Percentiles rank a stretch among this genome's conserved stretches.
phyloP scores from a whole-genome alignment of 2,888 invertebrate species.

The Cremastinae sp. region DNA sequence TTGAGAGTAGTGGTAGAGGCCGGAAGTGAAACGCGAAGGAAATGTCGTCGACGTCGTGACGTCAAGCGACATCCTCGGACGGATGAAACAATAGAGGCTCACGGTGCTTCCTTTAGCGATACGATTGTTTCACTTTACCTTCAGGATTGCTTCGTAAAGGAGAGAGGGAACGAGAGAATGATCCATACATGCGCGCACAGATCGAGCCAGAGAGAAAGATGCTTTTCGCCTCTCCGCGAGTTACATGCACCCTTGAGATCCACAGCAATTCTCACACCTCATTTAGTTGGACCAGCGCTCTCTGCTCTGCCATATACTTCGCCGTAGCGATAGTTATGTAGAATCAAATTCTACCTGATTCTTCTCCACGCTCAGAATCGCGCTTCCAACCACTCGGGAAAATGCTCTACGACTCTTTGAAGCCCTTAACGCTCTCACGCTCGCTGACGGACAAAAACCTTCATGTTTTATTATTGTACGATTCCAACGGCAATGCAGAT shows the following conservation, averaged over 20 bases:
- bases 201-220: conserved; percentile 3
- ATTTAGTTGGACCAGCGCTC: conserved; percentile 19
- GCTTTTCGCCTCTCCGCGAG: conserved; percentile 13
- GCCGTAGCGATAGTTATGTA: conserved; percentile 5
- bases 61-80: conserved; percentile 72
- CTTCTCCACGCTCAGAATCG: conserved; percentile 8
- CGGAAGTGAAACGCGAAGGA: conserved; percentile 72
- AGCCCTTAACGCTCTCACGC: conserved; percentile 1
- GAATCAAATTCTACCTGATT: conserved; percentile 40
- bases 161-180: conserved; percentile 2
- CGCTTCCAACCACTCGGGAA: conserved; percentile 4
- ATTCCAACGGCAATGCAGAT: too few species aligned
- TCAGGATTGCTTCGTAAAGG: conserved; percentile 31
- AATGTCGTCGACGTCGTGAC: conserved; percentile 74
- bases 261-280: conserved; percentile 31
- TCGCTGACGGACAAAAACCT: neutral
- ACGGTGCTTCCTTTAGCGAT: conserved; percentile 77
- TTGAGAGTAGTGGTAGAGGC: conserved; percentile 31
- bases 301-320: conserved; percentile 5
- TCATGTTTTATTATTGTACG: too few species aligned
- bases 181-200: neutral
- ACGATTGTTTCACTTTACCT: conserved; percentile 70
- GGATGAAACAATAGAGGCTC: conserved; percentile 74
- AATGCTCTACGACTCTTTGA: conserved; percentile 17
- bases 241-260: neutral